These are phyloP conservation scores for Pomacea canaliculata DNA, from an alignment of 2,888 invertebrate genomes.

Conservation along the genomic window DNA sequence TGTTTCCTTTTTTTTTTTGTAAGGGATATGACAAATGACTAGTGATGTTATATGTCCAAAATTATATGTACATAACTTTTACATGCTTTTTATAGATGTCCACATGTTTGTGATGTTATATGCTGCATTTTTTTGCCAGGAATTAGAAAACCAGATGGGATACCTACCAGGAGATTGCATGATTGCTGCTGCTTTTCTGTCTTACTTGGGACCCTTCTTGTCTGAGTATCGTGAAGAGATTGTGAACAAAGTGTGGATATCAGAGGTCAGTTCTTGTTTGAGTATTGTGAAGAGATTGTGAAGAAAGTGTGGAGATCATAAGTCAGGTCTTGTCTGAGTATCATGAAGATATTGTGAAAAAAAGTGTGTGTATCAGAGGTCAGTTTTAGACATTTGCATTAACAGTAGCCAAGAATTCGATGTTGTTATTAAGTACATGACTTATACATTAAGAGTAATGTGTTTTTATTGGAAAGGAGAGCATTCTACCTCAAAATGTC, in stretches of 20 bases:
- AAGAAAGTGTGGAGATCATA: neutral
- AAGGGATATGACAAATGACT: too few relatives aligned
- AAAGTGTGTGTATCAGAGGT: neutral
- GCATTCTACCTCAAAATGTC: too few relatives aligned
- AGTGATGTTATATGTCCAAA: too few relatives aligned
- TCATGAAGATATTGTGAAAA: neutral
- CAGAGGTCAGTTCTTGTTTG: slow-evolving; percentile 54
- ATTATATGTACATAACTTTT: too few relatives aligned
- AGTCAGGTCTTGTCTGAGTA: slow-evolving; percentile 41
- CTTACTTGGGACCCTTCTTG: slow-evolving; percentile 90
- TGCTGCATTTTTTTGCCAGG: slow-evolving; percentile 41
- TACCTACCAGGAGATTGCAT: slow-evolving; percentile 88
- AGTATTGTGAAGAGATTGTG: neutral
- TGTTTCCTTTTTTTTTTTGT: too few relatives aligned
- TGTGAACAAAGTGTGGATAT: slow-evolving; percentile 71
- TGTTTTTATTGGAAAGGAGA: too few relatives aligned
- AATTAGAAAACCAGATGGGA: slow-evolving; percentile 80
- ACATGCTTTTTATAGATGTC: too few relatives aligned
- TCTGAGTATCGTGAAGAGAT: slow-evolving; percentile 84
- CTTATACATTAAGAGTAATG: too few relatives aligned
- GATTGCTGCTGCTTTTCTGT: slow-evolving; percentile 86
- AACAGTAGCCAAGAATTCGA: too few relatives aligned
- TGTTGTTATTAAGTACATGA: too few relatives aligned
- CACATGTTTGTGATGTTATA: too few relatives aligned
- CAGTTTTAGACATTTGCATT: too few relatives aligned